Conservation (phyloP, 2,113 vertebrate genomes). For the Oostethus manadensis region DNA sequence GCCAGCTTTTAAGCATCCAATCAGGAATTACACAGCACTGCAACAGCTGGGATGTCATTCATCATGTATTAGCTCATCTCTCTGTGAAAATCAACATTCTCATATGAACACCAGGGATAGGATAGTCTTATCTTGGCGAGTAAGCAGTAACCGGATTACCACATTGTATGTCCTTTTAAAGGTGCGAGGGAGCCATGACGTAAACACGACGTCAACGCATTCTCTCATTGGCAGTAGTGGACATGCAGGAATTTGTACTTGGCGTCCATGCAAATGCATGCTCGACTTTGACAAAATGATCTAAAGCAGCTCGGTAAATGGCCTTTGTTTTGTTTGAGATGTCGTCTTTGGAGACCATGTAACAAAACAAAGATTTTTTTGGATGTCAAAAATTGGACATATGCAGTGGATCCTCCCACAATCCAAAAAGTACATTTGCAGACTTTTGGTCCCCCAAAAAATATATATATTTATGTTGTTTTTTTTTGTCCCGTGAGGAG, state of each 20-base stretch:
- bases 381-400: too few species aligned
- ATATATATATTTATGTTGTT: too few species aligned
- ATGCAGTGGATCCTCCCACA: too few species aligned
- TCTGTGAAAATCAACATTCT: not conserved
- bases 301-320: not conserved
- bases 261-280: not conserved
- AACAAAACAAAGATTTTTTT: not conserved
- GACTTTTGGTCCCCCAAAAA: too few species aligned
- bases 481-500: too few species aligned
- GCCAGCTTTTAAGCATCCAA: not conserved
- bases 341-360: not conserved
- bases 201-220: not conserved
- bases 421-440: too few species aligned
- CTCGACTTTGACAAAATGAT: not conserved
- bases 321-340: not conserved
- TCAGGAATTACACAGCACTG: not conserved
- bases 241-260: not conserved
- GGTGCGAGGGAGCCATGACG: too few species aligned
- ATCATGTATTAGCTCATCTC: not conserved
- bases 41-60: conserved; percentile 3
- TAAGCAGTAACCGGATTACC: too few species aligned
- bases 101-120: not conserved
- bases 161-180: too few species aligned
- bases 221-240: not conserved
- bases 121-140: not conserved